A percentile compares a stretch with the other conserved stretches of the same genome.
phyloP scores from a whole-genome alignment of 2,113 vertebrate species.

The Lasiurus borealis region DNA sequence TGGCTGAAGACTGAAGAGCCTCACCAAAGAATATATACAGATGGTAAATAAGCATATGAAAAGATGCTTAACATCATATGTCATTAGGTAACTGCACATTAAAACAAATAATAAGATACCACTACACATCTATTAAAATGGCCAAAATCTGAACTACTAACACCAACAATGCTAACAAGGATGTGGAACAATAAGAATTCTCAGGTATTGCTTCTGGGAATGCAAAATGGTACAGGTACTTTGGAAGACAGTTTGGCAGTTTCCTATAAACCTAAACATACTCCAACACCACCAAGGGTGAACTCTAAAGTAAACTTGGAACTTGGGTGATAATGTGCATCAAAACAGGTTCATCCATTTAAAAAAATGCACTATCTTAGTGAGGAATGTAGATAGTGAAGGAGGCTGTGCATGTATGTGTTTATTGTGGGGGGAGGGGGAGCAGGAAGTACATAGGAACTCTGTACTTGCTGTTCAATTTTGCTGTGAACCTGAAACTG shows the following conservation, averaged over 20 bases:
- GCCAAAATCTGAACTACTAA: not conserved
- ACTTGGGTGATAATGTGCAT: not conserved
- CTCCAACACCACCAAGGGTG: not conserved
- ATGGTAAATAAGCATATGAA: not conserved
- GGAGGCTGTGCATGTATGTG: not conserved
- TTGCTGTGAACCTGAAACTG: not conserved
- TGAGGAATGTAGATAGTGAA: not conserved
- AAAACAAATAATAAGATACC: not conserved
- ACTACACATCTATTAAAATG: not conserved
- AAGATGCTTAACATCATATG: not conserved
- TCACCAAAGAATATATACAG: not conserved
- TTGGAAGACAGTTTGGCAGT: not conserved
- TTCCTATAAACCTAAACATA: not conserved
- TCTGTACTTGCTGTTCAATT: not conserved
- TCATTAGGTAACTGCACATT: not conserved
- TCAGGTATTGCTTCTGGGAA: not conserved
- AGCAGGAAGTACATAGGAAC: not conserved
- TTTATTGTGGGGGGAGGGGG: fast-evolving
- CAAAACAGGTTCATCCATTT: not conserved
- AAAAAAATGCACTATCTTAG: not conserved
- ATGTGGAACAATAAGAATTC: not conserved
- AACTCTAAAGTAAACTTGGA: not conserved
- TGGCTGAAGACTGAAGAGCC: not conserved
- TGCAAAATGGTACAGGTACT: not conserved
- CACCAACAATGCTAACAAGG: not conserved